phyloP scores from a whole-genome alignment of 2,113 vertebrate species.

The Sorex araneus region DNA sequence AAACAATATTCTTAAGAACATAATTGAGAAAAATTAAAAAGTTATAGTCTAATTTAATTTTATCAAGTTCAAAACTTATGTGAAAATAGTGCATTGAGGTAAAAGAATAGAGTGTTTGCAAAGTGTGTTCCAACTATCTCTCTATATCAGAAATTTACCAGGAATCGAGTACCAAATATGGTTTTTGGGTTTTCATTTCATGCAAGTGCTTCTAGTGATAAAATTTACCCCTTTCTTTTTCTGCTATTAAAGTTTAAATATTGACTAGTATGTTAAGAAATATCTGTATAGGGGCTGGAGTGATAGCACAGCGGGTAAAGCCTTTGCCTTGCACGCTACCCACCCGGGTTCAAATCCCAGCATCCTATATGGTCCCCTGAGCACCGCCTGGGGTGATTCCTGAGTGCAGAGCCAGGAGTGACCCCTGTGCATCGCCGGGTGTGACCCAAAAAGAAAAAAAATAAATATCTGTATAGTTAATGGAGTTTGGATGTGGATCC shows the following conservation, averaged over 20 bases:
- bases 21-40: not conserved
- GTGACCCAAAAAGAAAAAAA: too few species aligned
- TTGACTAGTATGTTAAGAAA: not conserved
- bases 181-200: not conserved
- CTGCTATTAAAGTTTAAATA: not conserved
- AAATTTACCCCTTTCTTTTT: not conserved
- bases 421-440: too few species aligned
- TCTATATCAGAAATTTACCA: not conserved
- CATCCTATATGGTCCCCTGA: too few species aligned
- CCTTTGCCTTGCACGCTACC: too few species aligned
- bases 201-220: not conserved
- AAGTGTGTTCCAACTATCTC: not conserved
- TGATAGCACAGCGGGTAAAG: too few species aligned
- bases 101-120: too few species aligned
- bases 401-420: too few species aligned
- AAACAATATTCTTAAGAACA: not conserved
- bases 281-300: constrained; percentile 1
- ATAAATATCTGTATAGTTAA: constrained; percentile 5
- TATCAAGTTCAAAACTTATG: not conserved
- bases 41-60: not conserved
- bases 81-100: too few species aligned
- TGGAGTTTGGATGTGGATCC: not conserved
- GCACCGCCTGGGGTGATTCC: too few species aligned
- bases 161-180: not conserved
- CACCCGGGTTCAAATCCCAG: too few species aligned